Conservation (phyloP, 2,888 invertebrate species). For the Caenorhabditis doughertyi region DNA sequence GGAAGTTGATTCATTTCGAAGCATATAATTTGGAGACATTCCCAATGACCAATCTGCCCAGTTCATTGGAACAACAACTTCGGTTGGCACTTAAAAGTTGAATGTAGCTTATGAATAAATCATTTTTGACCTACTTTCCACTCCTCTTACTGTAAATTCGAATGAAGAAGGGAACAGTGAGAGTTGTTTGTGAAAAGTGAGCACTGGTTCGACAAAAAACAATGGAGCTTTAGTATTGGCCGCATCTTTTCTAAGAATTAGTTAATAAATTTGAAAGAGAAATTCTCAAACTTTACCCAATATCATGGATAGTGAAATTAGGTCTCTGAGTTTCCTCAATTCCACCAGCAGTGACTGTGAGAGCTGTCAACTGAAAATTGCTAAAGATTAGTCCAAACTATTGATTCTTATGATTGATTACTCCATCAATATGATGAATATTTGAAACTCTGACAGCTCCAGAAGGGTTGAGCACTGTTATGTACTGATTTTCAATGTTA, state of each 20-base stretch:
- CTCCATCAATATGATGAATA: constrained; percentile 51
- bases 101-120: not conserved
- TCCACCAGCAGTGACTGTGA: constrained; percentile 59
- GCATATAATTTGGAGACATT: constrained; percentile 64
- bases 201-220: constrained; percentile 55
- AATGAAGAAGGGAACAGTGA: constrained; percentile 39
- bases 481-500: constrained; percentile 35
- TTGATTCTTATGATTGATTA: not conserved
- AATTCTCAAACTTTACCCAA: no score
- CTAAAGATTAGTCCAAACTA: no score
- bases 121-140: constrained; percentile 6
- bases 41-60: constrained; percentile 62
- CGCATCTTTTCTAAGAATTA: constrained; percentile 32
- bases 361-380: constrained; percentile 50
- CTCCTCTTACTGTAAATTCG: constrained; percentile 38
- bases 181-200: constrained; percentile 61
- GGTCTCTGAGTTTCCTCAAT: constrained; percentile 41
- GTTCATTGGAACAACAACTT: constrained; percentile 39
- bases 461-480: constrained; percentile 56
- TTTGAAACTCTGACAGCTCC: constrained; percentile 49
- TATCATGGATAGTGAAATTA: constrained; percentile 45
- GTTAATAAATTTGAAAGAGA: no score
- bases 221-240: constrained; percentile 31
- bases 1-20: constrained; percentile 42
- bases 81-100: constrained; percentile 12